Conservation (phyloP, 2,888 invertebrate species). For the Meliscaeva auricollis region DNA sequence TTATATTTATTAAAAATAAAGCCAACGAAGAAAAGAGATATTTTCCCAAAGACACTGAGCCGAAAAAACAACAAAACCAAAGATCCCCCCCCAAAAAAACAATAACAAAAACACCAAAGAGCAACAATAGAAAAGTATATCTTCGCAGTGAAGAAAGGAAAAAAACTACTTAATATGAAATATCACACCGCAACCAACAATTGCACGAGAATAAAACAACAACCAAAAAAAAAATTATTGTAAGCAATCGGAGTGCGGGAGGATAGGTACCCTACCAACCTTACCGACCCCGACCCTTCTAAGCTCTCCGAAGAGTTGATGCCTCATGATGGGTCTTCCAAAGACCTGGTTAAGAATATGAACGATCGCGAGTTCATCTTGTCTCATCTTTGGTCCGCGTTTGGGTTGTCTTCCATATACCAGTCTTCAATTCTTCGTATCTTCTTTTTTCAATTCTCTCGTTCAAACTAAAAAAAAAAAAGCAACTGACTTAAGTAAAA, state of each 20-base stretch:
- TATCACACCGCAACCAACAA: slow-evolving; percentile 62
- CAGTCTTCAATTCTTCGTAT: background rate
- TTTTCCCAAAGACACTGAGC: slow-evolving; percentile 45
- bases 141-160: slow-evolving; percentile 53
- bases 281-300: no score
- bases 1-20: slow-evolving; percentile 64
- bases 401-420: slow-evolving; percentile 10
- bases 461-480: background rate
- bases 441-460: background rate
- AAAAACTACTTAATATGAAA: slow-evolving; percentile 74
- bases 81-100: slow-evolving; percentile 56
- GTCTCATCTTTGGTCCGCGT: background rate
- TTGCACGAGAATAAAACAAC: slow-evolving; percentile 46
- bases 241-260: background rate
- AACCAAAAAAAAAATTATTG: slow-evolving; percentile 36
- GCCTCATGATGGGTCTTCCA: slow-evolving; percentile 5
- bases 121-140: slow-evolving; percentile 38
- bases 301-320: slow-evolving; percentile 32
- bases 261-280: background rate
- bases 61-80: slow-evolving; percentile 57
- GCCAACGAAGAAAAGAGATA: slow-evolving; percentile 34
- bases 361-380: slow-evolving; percentile 55
- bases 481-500: slow-evolving; percentile 64
- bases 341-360: slow-evolving; percentile 58
- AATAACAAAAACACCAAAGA: slow-evolving; percentile 60